Evolutionary conservation across 2,888 invertebrate genomes (phyloP), one percentile per base, ranked within the genome.

Genomic region (Pegoplata infirma): DNA sequence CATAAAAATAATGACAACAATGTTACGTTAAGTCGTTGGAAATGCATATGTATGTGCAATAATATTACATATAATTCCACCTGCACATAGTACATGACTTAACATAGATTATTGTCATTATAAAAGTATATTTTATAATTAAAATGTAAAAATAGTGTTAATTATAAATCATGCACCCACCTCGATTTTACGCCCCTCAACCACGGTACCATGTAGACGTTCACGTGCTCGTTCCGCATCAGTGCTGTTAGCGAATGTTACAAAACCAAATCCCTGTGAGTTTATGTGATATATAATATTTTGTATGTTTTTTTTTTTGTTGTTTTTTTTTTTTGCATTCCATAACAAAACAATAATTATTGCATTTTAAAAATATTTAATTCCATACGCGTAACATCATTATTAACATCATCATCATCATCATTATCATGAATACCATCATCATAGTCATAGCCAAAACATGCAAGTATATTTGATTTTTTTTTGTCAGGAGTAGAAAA

Each of bases 101-200:
- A 36, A 36, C 36, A n/a, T n/a, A 40, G n/a, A 40, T 40, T 2
- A 40, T 40, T 40, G n/a, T 40, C n/a, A 12, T 40, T 32, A 32
- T 32, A 10, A 10, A 32, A 32, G 12, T 32, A 14, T 46, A 25
- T 68, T 40, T 55, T 25, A 44, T 21, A n/a, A 40, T 21, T 19
- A 53, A 49, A 40, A 51, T 25, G 6, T 3, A 36, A 40, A n/a
- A 40, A 40, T 2, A 14, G 12, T 55, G n/a, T 21, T 47, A 51
- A 63, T 92, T 92, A 92, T 91, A 92, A 91, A 90, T 94, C 96
- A 96, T 96, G 96, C 96, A 96, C 88, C 88, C 96, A 98, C 98
- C 98, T 99, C 99, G 95, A 99, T 98, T 95, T 99, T 99, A 94
- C 99, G 96, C 94, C 99, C 99, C 96, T 99, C 99, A 95, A 99